phyloP scores from a whole-genome alignment of 2,888 invertebrate genomes.

The Eupithecia centaureata region DNA sequence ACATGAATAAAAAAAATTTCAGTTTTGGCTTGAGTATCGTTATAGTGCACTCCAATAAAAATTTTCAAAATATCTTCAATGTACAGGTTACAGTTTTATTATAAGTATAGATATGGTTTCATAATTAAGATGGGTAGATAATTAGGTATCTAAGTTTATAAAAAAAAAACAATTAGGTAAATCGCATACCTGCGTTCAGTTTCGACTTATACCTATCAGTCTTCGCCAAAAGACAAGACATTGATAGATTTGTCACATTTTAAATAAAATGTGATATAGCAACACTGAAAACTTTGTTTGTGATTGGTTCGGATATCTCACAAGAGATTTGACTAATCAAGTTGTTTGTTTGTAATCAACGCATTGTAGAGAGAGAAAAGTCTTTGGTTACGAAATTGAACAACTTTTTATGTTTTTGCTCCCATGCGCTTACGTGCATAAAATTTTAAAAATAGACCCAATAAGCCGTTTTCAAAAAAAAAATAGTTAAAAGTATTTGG shows the following conservation, averaged over 20 bases:
- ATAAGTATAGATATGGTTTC: too few relatives aligned
- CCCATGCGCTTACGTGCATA: not conserved
- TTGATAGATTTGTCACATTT: not conserved
- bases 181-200: not conserved
- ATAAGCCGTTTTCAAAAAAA: too few relatives aligned
- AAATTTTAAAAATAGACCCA: not conserved
- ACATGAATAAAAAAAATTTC: too few relatives aligned
- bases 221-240: not conserved
- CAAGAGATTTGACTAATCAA: constrained; percentile 39
- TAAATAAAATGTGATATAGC: not conserved
- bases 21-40: too few relatives aligned
- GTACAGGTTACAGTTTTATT: too few relatives aligned
- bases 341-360: constrained; percentile 35
- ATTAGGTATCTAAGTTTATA: not conserved
- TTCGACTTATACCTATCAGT: not conserved
- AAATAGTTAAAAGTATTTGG: too few relatives aligned
- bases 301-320: constrained; percentile 38
- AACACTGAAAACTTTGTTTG: constrained; percentile 33
- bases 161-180: not conserved
- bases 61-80: too few relatives aligned
- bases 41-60: too few relatives aligned
- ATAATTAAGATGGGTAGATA: not conserved
- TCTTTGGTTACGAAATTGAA: not conserved
- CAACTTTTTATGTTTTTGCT: not conserved
- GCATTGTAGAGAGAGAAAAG: constrained; percentile 1